Percentiles rank a stretch among this genome's conserved stretches.
These are phyloP conservation scores for Pachymerium ferrugineum DNA, from an alignment of 2,888 invertebrate species.

Conservation along the genomic window DNA sequence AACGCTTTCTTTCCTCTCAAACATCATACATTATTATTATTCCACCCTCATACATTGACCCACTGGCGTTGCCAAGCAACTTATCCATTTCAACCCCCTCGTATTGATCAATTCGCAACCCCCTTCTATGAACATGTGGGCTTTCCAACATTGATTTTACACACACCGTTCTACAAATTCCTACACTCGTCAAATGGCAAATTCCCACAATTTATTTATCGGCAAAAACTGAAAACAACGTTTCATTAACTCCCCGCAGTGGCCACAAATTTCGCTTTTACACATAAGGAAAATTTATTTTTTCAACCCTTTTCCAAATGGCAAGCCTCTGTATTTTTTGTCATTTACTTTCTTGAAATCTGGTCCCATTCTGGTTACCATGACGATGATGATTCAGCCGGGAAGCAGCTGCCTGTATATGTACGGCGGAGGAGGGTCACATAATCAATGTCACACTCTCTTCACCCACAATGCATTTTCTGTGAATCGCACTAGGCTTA, in stretches of 20 bases:
- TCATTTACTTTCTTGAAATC: not conserved
- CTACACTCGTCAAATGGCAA: not conserved
- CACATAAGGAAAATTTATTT: too few relatives aligned
- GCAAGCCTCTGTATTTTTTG: not conserved
- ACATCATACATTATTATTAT: not conserved
- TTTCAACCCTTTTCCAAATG: not conserved
- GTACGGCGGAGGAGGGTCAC: not conserved
- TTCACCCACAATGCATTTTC: not conserved
- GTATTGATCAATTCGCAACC: conserved; percentile 9
- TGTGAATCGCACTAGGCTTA: not conserved
- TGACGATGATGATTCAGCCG: not conserved
- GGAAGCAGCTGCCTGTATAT: not conserved
- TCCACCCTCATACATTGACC: not conserved
- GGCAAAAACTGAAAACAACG: too few relatives aligned
- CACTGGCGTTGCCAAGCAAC: not conserved
- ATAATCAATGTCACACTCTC: conserved; percentile 1
- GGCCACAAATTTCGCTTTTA: too few relatives aligned
- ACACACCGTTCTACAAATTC: not conserved
- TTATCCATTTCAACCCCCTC: conserved; percentile 4
- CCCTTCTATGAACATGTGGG: conserved; percentile 6
- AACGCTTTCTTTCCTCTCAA: not conserved
- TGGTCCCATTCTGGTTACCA: not conserved
- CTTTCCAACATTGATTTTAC: conserved; percentile 9
- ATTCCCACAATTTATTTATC: not conserved
- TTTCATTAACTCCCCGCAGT: too few relatives aligned